Base-by-base conservation (phyloP, 2,113 vertebrate genomes). In the Oncorhynchus nerka region DNA sequence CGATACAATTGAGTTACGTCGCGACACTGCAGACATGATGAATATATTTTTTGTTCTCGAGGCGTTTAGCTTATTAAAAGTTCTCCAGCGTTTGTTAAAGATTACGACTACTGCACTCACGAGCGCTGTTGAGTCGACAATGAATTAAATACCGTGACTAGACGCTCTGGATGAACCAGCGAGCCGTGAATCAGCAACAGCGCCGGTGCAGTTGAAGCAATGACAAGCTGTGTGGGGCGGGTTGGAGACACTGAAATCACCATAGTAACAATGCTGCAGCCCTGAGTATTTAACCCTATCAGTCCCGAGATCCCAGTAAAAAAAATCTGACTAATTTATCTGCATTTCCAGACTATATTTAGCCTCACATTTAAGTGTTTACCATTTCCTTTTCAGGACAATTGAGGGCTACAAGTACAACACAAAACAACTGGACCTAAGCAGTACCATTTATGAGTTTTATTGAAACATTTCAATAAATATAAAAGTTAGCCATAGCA, bases 261-360 rank as follows among this genome's bases (percentile, higher is more conserved):
- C 80, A 79, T 83, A 76, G 86, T 34, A 82, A 86, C 89, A 26
- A 70, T 80, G 84, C 77, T 80, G 84, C 62, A 77, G 68, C 49
- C 69, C 12, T n/a, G 20, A 45, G 64, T 66, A 79, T 76, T 82
- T 75, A 82, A 45, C 39, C 9, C 39, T 3, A 45, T 45, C 39
- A 45, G 39, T 45, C 39, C 39, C 9, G 39, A 45, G 39, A 11
- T 11, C 39, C 39, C 39, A 39, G 39, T 39, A 2, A 39, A 39
- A 2, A 39, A 39, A 39, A 39, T 39, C 2, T 0, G 8, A 39
- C 39, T 39, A 0, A 9, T 39, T 39, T 39, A 39, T 39, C 39
- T 39, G 2, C 39, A 0, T 39, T 39, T 39, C 8, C 39, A 45
- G 39, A 45, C 39, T 45, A 12, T 45, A 45, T 45, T 45, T 45